A percentile compares a stretch with the other conserved stretches of the same genome.
Conservation (phyloP, 2,797 vertebrate species). For the Poeciliopsis infans region DNA sequence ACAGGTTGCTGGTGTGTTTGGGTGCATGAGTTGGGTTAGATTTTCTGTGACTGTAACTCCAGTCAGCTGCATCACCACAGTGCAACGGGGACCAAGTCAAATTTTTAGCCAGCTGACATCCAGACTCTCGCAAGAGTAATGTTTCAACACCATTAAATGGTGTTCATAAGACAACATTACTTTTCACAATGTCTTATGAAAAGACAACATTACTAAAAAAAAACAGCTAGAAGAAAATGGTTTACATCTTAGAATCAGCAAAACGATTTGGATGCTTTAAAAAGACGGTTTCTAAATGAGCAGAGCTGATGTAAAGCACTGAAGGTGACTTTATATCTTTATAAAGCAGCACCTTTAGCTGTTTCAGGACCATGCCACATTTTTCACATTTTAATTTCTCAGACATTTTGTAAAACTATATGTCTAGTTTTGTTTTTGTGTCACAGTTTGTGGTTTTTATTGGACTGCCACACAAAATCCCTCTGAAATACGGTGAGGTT, state of each 20-base stretch:
- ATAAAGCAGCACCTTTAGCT: too few relatives aligned
- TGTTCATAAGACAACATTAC: too few relatives aligned
- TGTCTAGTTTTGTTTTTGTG: neutral
- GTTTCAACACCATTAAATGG: neutral
- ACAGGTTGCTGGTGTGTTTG: constrained; percentile 24
- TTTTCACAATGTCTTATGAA: neutral
- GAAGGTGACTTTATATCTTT: neutral
- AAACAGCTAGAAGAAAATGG: neutral
- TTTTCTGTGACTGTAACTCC: constrained; percentile 15
- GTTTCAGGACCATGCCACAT: neutral
- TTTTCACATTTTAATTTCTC: neutral
- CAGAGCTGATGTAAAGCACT: neutral
- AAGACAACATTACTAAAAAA: neutral
- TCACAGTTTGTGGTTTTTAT: neutral
- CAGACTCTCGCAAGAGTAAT: constrained; percentile 3
- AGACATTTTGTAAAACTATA: neutral
- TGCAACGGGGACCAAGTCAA: constrained; percentile 23
- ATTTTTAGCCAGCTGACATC: constrained; percentile 17
- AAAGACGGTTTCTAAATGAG: neutral
- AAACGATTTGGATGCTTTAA: neutral
- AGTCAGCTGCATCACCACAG: constrained; percentile 28
- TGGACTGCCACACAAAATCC: neutral
- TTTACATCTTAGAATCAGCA: neutral
- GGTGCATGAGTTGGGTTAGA: constrained; percentile 16
- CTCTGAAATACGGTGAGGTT: neutral